Evolutionary conservation across 2,797 vertebrate species (phyloP), one percentile per base, ranked within the genome.

Genomic region (Platyrinchus mystaceus): DNA sequence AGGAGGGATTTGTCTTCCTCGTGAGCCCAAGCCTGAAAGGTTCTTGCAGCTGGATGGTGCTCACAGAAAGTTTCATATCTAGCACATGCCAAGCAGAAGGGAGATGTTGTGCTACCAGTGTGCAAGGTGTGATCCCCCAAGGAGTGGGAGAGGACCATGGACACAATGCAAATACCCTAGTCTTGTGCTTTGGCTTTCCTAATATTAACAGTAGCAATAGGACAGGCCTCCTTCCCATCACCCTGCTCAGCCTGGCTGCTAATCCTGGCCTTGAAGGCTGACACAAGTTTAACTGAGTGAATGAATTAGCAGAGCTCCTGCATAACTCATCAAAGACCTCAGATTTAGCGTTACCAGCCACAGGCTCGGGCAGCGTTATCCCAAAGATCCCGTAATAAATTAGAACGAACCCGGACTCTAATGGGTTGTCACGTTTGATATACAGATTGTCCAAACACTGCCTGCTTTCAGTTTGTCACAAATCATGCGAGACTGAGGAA

Each of bases 191-290:
- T 56, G 43, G 47, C 28, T 60, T 4, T 20, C 41, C 30, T 76
- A 8, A 37, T 7, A 4, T 22, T 27, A 36, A 3, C 27, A 15
- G n/a, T 9, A 41, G 21, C 32, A 19, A 0, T 1, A 23, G 49
- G n/a, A 43, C 7, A 34, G 52, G n/a, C 15, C 43, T 60, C 27
- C 64, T 52, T 70, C 11, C 36, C 44, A 18, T 27, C 56, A 1
- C 67, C 22, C 30, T 59, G 56, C 34, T 53, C 77, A 59, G 77
- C 55, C 76, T 20, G 36, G 10, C 77, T 52, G 52, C 55, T 56
- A 0, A 4, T 12, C 71, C 32, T 27, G 36, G 39, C 58, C 76
- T 74, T 37, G 53, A 28, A 85, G 63, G 46, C 30, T 44, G 15
- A 60, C 53, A 4, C 41, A 12, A 16, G 28, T 66, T 66, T 36